Conservation (phyloP, 2,113 vertebrate species). For the Syrmaticus mikado region DNA sequence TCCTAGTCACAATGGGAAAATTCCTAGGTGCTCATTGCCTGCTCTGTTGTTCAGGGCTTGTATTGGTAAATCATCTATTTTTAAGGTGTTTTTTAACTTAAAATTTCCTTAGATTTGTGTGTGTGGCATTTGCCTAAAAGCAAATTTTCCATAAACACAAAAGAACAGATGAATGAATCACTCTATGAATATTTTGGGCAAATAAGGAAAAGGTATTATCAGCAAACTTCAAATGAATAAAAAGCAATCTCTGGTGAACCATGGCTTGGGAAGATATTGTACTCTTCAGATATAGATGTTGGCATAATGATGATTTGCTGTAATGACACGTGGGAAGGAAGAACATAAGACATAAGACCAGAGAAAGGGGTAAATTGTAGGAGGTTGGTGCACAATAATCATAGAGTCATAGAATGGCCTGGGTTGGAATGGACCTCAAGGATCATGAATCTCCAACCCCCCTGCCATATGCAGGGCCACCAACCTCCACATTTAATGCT, state of each 20-base stretch:
- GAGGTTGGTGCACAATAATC: not conserved
- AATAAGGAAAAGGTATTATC: not conserved
- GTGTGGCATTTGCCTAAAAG: not conserved
- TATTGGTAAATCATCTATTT: not conserved
- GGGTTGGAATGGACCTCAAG: no score
- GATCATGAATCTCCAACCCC: no score
- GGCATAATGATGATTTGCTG: not conserved
- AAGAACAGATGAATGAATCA: not conserved
- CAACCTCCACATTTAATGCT: no score
- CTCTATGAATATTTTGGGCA: not conserved
- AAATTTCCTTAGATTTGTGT: not conserved
- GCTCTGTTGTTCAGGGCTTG: not conserved
- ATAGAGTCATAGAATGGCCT: no score
- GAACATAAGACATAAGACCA: not conserved
- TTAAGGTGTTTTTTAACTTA: not conserved
- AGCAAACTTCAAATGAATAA: not conserved
- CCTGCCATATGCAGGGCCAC: no score
- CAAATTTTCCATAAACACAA: not conserved
- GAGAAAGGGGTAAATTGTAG: not conserved
- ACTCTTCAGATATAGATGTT: not conserved
- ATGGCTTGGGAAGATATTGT: not conserved
- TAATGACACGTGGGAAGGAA: not conserved
- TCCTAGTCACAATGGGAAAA: not conserved
- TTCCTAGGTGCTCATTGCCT: not conserved
- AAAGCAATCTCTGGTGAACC: not conserved